Conservation (phyloP, 2,113 vertebrate species). For the Ceyx margarethae region DNA sequence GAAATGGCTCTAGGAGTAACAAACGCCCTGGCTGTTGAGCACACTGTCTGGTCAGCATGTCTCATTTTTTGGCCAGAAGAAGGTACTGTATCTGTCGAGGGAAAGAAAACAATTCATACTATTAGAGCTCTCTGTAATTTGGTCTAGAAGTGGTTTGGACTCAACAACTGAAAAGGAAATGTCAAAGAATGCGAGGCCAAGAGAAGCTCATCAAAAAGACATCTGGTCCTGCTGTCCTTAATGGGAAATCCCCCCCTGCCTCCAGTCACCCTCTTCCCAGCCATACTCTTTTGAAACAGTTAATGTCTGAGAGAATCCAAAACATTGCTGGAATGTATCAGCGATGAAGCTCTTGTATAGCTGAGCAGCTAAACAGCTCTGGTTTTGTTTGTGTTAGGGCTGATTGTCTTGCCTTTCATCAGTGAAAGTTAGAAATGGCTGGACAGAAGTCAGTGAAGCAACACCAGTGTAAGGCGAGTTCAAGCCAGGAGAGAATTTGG, state of each 20-base stretch:
- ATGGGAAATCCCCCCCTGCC: slow-evolving; percentile 11
- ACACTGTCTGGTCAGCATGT: background rate
- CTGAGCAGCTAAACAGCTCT: slow-evolving; percentile 37
- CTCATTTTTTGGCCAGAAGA: background rate
- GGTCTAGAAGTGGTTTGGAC: slow-evolving; percentile 20
- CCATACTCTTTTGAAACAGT: slow-evolving; percentile 43
- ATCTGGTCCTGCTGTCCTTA: slow-evolving; percentile 49
- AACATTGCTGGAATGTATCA: slow-evolving; percentile 60
- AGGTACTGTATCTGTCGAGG: background rate
- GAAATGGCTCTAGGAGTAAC: background rate
- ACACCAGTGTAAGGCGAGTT: background rate
- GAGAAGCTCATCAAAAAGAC: slow-evolving; percentile 52
- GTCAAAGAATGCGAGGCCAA: slow-evolving; percentile 36
- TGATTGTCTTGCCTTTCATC: slow-evolving; percentile 31
- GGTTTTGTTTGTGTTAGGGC: slow-evolving; percentile 38
- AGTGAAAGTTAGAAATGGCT: background rate
- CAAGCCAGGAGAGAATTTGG: background rate
- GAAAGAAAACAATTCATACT: background rate
- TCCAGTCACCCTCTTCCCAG: slow-evolving; percentile 20
- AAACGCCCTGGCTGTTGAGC: background rate
- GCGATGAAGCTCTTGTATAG: slow-evolving; percentile 20
- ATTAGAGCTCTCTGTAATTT: slow-evolving; percentile 15
- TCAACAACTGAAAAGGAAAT: slow-evolving; percentile 39
- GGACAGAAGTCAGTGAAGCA: background rate
- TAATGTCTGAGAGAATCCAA: slow-evolving; percentile 55